These are phyloP conservation scores for Malaclemys terrapin DNA, from an alignment of 2,113 vertebrate genomes.

Conservation along the genomic window DNA sequence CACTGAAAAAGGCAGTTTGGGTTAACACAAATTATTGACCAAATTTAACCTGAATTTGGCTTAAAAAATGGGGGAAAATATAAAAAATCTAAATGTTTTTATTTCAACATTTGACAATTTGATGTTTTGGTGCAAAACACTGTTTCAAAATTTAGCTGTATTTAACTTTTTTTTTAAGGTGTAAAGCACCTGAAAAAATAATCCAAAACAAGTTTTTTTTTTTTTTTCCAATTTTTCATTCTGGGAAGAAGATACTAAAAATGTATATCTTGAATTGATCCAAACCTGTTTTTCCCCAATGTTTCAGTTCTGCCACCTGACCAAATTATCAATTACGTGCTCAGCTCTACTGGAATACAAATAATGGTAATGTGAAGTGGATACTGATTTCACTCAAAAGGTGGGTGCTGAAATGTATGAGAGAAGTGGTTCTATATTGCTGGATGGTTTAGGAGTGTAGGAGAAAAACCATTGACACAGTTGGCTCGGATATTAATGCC, in stretches of 20 bases:
- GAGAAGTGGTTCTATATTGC: background rate
- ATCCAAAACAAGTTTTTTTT: background rate
- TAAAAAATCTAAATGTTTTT: background rate
- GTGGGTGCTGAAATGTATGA: background rate
- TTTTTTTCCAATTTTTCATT: background rate
- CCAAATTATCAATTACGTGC: background rate
- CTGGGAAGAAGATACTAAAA: background rate
- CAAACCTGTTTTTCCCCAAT: background rate
- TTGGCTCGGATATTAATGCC: background rate
- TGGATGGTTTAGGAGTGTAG: background rate
- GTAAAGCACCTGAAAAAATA: background rate
- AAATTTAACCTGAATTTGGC: background rate
- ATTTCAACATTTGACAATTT: background rate
- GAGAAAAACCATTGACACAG: background rate
- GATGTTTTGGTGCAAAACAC: background rate
- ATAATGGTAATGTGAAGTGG: background rate
- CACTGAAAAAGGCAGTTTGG: background rate
- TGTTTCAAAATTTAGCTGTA: background rate
- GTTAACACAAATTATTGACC: background rate
- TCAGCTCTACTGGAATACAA: background rate
- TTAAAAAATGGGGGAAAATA: background rate
- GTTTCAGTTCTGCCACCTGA: background rate
- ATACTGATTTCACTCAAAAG: background rate
- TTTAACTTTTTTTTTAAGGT: background rate
- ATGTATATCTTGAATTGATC: background rate